Evolutionary conservation across 2,797 vertebrate species (phyloP), one percentile per base, ranked within the genome.

Genomic region (Thalassophryne amazonica): DNA sequence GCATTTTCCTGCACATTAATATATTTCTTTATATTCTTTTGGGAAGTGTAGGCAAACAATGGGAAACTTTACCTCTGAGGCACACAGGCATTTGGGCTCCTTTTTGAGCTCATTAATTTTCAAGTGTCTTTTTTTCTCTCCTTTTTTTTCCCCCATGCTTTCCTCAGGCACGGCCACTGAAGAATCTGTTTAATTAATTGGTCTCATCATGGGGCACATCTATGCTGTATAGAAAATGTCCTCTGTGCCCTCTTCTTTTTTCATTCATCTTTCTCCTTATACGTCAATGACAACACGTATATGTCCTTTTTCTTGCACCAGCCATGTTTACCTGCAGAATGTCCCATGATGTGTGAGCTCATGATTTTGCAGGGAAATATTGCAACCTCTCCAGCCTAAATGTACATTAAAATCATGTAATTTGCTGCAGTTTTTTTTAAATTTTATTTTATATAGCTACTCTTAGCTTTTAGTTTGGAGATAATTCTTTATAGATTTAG

Each of bases 121-220:
- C 80, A 76, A 80, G 73, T 76, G 76, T 78, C 81, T 81, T 86
- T 63, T 87, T 60, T n/a, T n/a, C n/a, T n/a, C n/a, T n/a, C n/a
- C n/a, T n/a, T n/a, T n/a, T n/a, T n/a, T n/a, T n/a, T n/a, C n/a
- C n/a, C n/a, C n/a, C 83, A 73, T 81, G 86, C 77, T 75, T 85
- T 86, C 76, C 79, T 76, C 69, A 87, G 86, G 80, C 84, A 64
- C 73, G 48, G 69, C 78, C 69, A 67, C 80, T 60, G 67, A 86
- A 86, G 80, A 82, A 82, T 87, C 80, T 73, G 73, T 86, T 87
- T 89, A 86, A 91, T 91, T 87, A 88, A 82, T 83, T 61, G 72
- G 69, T 79, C 74, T 86, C 76, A 75, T 88, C 77, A 73, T 30
- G 48, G 73, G 76, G 71, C 77, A 77, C 76, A 84, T 83, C 69